Evolutionary conservation across 2,888 invertebrate species (phyloP), one percentile per base, ranked within the genome.

Genomic region (Melolontha melolontha): DNA sequence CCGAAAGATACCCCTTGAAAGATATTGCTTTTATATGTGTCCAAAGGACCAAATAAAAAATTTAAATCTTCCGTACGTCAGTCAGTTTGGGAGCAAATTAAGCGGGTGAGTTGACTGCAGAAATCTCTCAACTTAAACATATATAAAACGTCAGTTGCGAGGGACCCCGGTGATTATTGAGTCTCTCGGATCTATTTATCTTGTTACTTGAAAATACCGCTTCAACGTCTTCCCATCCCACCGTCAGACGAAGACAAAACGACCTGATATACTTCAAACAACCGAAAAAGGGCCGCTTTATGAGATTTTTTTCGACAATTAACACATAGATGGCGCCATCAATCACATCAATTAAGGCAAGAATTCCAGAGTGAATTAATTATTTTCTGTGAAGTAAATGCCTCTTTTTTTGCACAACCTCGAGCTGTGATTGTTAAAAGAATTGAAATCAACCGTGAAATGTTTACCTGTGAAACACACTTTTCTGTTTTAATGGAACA

Each of bases 1-100:
- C 73, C 72, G 72, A 71, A 64, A 57, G 68, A 68, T 66, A 59
- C 62, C 62, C 72, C 70, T 69, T 68, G 70, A 73, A 72, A 71
- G 73, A 74, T 73, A 74, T 73, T 73, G 71, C 72, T 62, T 72
- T 71, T 72, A 70, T 69, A 71, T 70, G 66, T 70, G 72, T 73
- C 72, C 72, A 70, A 68, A 66, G 66, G 63, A 72, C 69, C 68
- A 73, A 71, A 73, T 72, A 71, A 73, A 70, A 72, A 72, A 63
- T 64, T 73, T 73, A 72, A 72, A 74, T 72, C 72, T 66, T 66
- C 70, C 66, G 66, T 64, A 66, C 67, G 74, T 72, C 74, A 72
- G 50, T 74, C 73, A 72, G 66, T 64, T 65, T 67, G 64, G 71
- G 70, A 66, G 70, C 69, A 71, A 74, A 74, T 74, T 72, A 74